Conservation (phyloP, 2,797 vertebrate species). For the Hemitrygon akajei region DNA sequence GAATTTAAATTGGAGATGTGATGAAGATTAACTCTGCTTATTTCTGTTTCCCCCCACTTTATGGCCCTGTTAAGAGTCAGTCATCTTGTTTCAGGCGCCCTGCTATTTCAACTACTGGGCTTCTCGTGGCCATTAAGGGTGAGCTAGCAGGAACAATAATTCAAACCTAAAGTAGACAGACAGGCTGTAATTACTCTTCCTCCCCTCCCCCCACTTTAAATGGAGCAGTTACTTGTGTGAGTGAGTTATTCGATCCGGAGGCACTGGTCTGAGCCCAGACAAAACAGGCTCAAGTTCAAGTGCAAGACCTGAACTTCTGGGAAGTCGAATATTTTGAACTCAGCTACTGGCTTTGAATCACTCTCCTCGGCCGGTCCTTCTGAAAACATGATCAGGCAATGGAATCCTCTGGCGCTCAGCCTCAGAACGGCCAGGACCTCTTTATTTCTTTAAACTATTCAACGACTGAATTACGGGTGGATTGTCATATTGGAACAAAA, state of each 20-base stretch:
- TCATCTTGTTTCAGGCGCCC: too few species aligned
- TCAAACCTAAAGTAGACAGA: background rate
- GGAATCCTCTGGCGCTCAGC: background rate
- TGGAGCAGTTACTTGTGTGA: constrained; percentile 8
- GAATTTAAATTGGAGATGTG: background rate
- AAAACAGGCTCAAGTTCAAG: constrained; percentile 36
- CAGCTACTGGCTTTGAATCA: background rate
- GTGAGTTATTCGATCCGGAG: constrained; percentile 22
- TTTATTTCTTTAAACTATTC: background rate
- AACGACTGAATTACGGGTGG: background rate
- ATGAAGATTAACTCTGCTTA: constrained; percentile 15
- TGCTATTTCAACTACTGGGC: background rate
- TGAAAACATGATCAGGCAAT: background rate
- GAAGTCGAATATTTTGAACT: background rate
- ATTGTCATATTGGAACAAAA: background rate
- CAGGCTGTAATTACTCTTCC: background rate
- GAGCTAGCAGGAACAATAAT: constrained; percentile 21
- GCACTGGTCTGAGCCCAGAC: constrained; percentile 15
- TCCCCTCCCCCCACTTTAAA: background rate
- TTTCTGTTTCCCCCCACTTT: background rate
- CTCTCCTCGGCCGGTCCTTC: background rate
- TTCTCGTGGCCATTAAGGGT: constrained; percentile 6
- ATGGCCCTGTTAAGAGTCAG: background rate
- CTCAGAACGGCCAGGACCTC: background rate
- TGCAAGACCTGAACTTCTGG: background rate